Evolutionary conservation across 2,888 invertebrate genomes (phyloP), one percentile per base, ranked within the genome.

Genomic region (Drosophila colorata): DNA sequence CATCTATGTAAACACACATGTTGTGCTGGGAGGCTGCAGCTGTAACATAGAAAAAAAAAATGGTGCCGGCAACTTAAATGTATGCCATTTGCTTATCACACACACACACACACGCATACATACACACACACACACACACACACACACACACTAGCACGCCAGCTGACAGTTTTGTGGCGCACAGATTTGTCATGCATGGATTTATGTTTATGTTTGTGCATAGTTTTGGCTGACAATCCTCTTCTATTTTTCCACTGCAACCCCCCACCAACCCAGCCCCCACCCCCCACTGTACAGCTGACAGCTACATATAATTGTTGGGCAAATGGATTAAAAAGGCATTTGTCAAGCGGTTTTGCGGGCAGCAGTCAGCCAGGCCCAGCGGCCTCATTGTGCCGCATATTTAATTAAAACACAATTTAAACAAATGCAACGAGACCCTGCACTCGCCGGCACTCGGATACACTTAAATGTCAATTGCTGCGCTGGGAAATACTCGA

Each of bases 141-240:
- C 33, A 60, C 14, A 20, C 20, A 51, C 35, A 37, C 28, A 48
- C 14, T 16, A 18, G 25, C 8, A 44, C 16, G 31, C 6, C 61
- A 69, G 53, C 78, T 84, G 84, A 82, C 85, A 86, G 74, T 86
- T 85, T 70, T 81, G 80, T 67, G 84, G 73, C 69, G 70, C 81
- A 83, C 70, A 86, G 80, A 85, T 85, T 85, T 85, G 84, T 85
- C 84, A 85, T 87, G 70, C 80, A 79, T 79, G 87, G 87, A 84
- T 80, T 86, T 84, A 87, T 85, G 82, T 79, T 78, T 80, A 82
- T 78, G 81, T 74, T 74, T 64, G 59, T 63, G 74, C 74, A 77
- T 70, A 76, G 74, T 75, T 75, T 75, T 37, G 63, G 56, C 47
- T 64, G 68, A 52, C 56, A 68, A 51, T 60, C 35, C 41, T 23